These are phyloP conservation scores for Eupleurogrammus muticus DNA, from an alignment of 2,797 vertebrate species.

Conservation along the genomic window DNA sequence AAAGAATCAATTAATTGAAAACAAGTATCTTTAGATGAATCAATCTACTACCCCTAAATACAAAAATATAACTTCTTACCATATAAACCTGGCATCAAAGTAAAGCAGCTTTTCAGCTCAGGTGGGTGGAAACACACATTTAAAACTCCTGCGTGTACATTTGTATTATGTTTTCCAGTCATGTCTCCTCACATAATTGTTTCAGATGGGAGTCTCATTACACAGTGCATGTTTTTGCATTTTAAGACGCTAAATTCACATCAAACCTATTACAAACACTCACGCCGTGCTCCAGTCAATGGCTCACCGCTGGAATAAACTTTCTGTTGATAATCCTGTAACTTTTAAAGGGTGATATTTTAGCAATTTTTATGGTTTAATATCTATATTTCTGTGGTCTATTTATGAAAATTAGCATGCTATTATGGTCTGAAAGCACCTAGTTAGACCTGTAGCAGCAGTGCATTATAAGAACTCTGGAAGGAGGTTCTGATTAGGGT, in stretches of 20 bases:
- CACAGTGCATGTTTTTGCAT: constrained; percentile 23
- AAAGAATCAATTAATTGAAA: no score
- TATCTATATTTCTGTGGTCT: no score
- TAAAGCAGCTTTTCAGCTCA: constrained; percentile 7
- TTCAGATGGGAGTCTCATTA: constrained; percentile 10
- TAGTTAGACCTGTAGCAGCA: no score
- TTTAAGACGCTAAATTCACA: constrained; percentile 6
- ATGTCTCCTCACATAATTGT: constrained; percentile 15
- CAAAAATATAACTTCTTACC: background rate
- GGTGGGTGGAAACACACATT: constrained; percentile 39
- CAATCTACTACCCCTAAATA: no score
- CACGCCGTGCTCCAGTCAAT: background rate
- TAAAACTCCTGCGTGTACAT: constrained; percentile 2
- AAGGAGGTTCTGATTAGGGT: no score
- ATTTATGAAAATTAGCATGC: no score
- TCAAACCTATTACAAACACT: constrained; percentile 7
- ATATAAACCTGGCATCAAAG: constrained; percentile 20
- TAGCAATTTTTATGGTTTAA: no score
- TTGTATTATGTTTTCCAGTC: background rate
- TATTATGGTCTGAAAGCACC: no score
- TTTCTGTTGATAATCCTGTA: constrained; percentile 32
- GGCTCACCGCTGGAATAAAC: constrained; percentile 20
- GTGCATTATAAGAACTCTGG: no score
- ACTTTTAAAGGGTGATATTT: background rate
- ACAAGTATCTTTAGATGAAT: no score